Base-by-base conservation (phyloP, 2,888 invertebrate genomes). In the Dysmachus trigonus region DNA sequence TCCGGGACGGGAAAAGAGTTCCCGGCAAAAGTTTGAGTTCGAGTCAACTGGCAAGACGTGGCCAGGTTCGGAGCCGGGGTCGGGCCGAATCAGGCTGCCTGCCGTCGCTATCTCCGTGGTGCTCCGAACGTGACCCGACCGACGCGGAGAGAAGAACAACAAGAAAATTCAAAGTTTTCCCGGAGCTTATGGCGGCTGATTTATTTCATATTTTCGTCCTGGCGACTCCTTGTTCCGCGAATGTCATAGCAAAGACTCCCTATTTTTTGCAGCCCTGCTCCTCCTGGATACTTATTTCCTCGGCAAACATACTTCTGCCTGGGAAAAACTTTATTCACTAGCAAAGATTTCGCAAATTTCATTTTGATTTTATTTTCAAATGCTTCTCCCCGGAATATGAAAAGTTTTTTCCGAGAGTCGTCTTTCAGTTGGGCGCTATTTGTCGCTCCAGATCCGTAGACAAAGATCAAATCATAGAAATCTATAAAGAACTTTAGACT, bases 151-250 rank as follows among this genome's bases (percentile, higher is more conserved):
- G 81, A 33, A 62, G 74, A 85, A 85, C 53, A 79, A 86, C 71
- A 79, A 79, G 81, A 85, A 85, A 86, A 86, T 86, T 86, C 86
- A 86, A 86, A 86, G 83, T 79, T 86, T 86, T 85, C 79, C 47
- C 8, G 38, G 51, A 79, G 77, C 86, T 86, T 86, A 85, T 86
- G 85, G 77, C 71, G 81, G 86, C 81, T 86, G 86, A 86, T 86
- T 86, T 86, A 86, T 86, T 86, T 86, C 86, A 86, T 85, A 85
- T 79, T 73, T 86, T 79, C 53, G 33, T 85, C 85, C 71, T 81
- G 51, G 35, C n/a, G 81, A 86, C 73, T 79, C 71, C 84, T 71
- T 83, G 83, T 86, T 71, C 86, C 47, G 47, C 83, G 83, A 62
- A 81, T 81, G 81, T 81, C 81, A 81, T 62, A 62, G 53, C 33